phyloP scores from a whole-genome alignment of 2,888 invertebrate genomes.

The Epinotia nisella region DNA sequence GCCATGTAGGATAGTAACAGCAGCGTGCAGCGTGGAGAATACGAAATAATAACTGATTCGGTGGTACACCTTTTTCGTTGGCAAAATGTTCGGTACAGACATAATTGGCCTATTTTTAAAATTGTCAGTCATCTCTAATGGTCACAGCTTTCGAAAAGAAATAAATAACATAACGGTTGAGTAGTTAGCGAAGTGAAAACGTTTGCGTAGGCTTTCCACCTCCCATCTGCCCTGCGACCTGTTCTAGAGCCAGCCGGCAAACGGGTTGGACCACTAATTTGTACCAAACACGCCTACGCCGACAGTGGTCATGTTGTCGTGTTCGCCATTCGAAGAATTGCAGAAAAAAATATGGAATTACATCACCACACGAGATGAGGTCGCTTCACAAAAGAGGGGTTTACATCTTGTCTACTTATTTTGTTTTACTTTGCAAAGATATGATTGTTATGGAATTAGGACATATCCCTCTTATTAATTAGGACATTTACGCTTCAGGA shows the following conservation, averaged over 20 bases:
- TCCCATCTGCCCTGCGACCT: conserved; percentile 58
- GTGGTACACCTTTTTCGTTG: too few species aligned
- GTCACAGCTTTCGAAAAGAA: conserved; percentile 28
- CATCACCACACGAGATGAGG: neutral
- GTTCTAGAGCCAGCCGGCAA: conserved; percentile 50
- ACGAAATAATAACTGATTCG: too few species aligned
- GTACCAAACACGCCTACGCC: conserved; percentile 45
- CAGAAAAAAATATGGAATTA: conserved; percentile 23
- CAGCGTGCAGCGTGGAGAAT: too few species aligned
- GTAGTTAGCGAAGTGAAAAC: conserved; percentile 55
- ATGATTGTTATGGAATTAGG: neutral
- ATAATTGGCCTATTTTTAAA: neutral
- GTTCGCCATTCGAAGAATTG: conserved; percentile 13
- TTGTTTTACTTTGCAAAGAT: too few species aligned
- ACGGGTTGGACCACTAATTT: conserved; percentile 51
- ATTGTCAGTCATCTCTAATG: conserved; percentile 2
- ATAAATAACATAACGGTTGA: conserved; percentile 33
- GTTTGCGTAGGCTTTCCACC: conserved; percentile 57
- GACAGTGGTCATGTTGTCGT: conserved; percentile 6
- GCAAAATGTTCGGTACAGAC: neutral
- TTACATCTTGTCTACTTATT: neutral
- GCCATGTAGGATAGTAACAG: too few species aligned
- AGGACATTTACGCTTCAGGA: neutral
- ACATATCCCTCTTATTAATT: too few species aligned
- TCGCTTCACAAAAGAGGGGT: neutral